A percentile compares a stretch with the other conserved stretches of the same genome.
phyloP scores from a whole-genome alignment of 2,113 vertebrate genomes.

The Phycodurus eques region DNA sequence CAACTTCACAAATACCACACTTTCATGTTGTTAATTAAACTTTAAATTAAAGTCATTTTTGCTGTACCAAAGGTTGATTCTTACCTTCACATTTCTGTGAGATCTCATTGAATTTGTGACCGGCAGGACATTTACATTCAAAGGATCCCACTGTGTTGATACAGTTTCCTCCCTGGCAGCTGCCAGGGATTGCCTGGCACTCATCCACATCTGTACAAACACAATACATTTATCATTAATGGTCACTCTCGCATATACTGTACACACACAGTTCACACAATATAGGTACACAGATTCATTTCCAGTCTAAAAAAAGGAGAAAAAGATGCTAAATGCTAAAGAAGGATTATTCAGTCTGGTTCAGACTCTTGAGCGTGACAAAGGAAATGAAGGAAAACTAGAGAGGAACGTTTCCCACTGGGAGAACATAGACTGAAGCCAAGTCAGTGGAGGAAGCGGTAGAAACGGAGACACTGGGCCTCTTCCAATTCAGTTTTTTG shows the following conservation, averaged over 20 bases:
- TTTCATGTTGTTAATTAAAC: conserved; percentile 34
- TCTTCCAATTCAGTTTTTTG: not conserved
- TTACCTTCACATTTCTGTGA: conserved; percentile 98
- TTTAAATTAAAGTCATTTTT: conserved; percentile 6
- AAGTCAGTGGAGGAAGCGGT: conserved; percentile 54
- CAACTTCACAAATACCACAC: conserved; percentile 39
- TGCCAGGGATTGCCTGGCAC: conserved; percentile 98
- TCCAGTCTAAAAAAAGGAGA: conserved; percentile 6
- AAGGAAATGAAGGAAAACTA: conserved; percentile 12
- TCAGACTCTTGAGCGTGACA: conserved; percentile 22
- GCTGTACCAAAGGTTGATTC: conserved; percentile 36
- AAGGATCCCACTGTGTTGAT: conserved; percentile 99
- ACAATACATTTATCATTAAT: conserved; percentile 47
- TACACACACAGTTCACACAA: not conserved
- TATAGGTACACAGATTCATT: not conserved
- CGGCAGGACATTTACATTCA: conserved; percentile 98
- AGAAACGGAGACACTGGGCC: not conserved
- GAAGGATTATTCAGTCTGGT: conserved; percentile 12
- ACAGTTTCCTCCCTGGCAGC: conserved; percentile 98
- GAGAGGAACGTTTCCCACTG: conserved; percentile 87
- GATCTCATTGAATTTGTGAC: conserved; percentile 96
- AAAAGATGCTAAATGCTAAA: not conserved
- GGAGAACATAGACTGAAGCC: conserved; percentile 77
- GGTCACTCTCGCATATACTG: conserved; percentile 14
- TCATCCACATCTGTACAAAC: conserved; percentile 93